These are phyloP conservation scores for Limnothrissa miodon DNA, from an alignment of 2,113 vertebrate species.

Conservation along the genomic window DNA sequence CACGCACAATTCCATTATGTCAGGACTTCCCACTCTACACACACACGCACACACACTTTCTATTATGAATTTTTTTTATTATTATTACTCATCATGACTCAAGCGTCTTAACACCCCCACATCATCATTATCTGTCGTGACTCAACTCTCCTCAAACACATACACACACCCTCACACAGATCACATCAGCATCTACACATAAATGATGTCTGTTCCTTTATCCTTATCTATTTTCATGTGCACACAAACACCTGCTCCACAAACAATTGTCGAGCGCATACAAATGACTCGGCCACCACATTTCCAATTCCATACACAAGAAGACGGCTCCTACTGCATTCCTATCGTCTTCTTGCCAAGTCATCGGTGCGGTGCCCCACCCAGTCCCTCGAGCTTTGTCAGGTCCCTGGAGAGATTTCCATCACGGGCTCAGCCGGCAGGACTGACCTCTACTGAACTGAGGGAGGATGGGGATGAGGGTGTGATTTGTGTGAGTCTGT, in stretches of 20 bases:
- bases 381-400: neutral
- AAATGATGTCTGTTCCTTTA: neutral
- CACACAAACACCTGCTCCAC: neutral
- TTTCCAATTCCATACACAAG: neutral
- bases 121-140: too few species aligned
- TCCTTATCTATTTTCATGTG: neutral
- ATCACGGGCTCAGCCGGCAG: neutral
- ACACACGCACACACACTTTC: too few species aligned
- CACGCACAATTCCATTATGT: too few species aligned
- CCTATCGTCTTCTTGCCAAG: neutral
- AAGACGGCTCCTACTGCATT: neutral
- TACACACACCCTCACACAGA: neutral
- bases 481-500: neutral
- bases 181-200: neutral
- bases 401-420: neutral
- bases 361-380: neutral
- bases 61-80: too few species aligned
- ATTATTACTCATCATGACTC: too few species aligned
- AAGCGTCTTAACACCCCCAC: too few species aligned
- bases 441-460: neutral
- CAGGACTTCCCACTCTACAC: too few species aligned
- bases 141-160: too few species aligned
- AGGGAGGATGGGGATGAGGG: neutral
- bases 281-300: neutral
- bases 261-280: neutral